These are phyloP conservation scores for Thalassarche chlororhynchos DNA, from an alignment of 2,113 vertebrate genomes.

Conservation along the genomic window DNA sequence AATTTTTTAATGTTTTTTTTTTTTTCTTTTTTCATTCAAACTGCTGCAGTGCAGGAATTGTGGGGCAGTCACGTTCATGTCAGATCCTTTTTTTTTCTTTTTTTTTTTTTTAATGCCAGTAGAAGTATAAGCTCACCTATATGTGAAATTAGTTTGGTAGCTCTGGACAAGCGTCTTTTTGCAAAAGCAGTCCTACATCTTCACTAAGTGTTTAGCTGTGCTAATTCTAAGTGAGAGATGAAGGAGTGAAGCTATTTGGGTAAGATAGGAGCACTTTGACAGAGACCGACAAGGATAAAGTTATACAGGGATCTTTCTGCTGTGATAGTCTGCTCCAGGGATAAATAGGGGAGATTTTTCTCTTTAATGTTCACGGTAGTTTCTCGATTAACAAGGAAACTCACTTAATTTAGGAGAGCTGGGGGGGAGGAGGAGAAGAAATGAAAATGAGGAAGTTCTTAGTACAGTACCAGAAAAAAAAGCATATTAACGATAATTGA, in stretches of 20 bases:
- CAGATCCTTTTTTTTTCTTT: neutral
- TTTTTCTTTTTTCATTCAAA: neutral
- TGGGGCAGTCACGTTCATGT: neutral
- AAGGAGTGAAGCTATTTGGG: neutral
- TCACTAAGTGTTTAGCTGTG: neutral
- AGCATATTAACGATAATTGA: constrained; percentile 76
- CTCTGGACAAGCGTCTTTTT: neutral
- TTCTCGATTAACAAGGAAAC: constrained; percentile 7
- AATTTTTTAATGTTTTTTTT: neutral
- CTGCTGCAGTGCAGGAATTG: neutral
- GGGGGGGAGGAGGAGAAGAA: constrained; percentile 12
- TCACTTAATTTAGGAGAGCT: neutral
- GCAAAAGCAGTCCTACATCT: neutral
- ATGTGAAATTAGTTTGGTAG: neutral
- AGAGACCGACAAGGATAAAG: neutral
- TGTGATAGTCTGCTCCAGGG: neutral
- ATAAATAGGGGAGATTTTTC: neutral
- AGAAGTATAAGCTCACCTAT: neutral
- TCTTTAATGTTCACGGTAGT: neutral
- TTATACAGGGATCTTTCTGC: neutral
- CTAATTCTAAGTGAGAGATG: neutral
- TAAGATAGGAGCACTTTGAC: neutral
- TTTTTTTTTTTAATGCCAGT: neutral
- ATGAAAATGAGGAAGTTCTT: constrained; percentile 75
- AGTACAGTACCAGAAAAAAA: constrained; percentile 69